phyloP scores from a whole-genome alignment of 2,797 vertebrate genomes.

The Serranus cabrilla region DNA sequence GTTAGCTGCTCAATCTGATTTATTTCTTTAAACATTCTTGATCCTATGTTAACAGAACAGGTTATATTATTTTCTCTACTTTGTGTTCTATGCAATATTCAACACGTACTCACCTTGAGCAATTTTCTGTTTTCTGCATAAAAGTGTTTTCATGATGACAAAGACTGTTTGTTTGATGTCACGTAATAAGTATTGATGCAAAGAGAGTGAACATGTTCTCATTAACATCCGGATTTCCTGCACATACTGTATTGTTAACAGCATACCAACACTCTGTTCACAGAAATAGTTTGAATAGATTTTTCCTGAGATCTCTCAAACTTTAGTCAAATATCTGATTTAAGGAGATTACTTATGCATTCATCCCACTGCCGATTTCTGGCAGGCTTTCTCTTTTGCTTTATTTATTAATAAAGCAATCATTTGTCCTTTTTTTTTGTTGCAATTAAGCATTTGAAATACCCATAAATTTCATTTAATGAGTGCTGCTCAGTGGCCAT shows the following conservation, averaged over 20 bases:
- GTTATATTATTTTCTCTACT: not conserved
- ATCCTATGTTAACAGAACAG: not conserved
- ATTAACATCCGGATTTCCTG: not conserved
- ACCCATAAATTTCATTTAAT: slow-evolving; percentile 54
- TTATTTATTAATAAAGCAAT: slow-evolving; percentile 65
- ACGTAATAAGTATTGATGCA: not conserved
- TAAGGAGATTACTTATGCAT: slow-evolving; percentile 21
- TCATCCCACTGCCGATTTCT: slow-evolving; percentile 23
- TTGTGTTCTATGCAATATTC: not conserved
- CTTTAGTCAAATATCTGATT: not conserved
- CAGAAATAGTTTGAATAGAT: not conserved
- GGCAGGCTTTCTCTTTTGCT: slow-evolving; percentile 42
- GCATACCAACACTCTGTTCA: not conserved
- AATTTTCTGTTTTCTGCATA: not conserved
- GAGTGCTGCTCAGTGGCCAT: slow-evolving; percentile 49
- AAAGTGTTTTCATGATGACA: slow-evolving; percentile 4
- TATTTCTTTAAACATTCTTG: too few species aligned
- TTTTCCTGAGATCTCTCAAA: not conserved
- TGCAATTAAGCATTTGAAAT: slow-evolving; percentile 52
- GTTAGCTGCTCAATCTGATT: too few species aligned
- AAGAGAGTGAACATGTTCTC: not conserved
- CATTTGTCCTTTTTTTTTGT: slow-evolving; percentile 33
- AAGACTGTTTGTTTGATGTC: not conserved
- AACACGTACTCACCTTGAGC: slow-evolving; percentile 18
- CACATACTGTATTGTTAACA: not conserved